A percentile compares a stretch with the other conserved stretches of the same genome.
Conservation (phyloP, 2,113 vertebrate genomes). For the Crotophaga sulcirostris region DNA sequence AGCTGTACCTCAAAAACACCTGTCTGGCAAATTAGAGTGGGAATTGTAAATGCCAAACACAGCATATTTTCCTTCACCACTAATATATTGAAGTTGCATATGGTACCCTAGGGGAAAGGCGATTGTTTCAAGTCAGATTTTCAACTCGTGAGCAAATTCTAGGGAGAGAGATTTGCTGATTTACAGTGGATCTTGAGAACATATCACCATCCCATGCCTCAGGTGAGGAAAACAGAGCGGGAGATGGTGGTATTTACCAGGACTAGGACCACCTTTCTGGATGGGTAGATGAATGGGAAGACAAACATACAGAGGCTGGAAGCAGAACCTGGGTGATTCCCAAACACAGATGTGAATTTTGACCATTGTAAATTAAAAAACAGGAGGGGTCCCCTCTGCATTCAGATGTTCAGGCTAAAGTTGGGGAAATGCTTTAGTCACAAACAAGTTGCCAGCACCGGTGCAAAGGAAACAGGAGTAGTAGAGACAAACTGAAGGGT, state of each 20-base stretch:
- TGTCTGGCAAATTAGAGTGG: slow-evolving; percentile 58
- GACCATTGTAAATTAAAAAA: not conserved
- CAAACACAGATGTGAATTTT: not conserved
- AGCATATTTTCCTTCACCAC: slow-evolving; percentile 66
- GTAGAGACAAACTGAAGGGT: not conserved
- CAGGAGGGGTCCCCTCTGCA: not conserved
- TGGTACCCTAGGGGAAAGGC: slow-evolving; percentile 42
- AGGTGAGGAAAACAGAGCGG: not conserved
- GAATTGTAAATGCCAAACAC: slow-evolving; percentile 54
- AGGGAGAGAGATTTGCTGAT: slow-evolving; percentile 52
- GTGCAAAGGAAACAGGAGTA: not conserved
- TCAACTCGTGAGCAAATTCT: slow-evolving; percentile 62
- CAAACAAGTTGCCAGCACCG: not conserved
- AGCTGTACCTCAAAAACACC: slow-evolving; percentile 61
- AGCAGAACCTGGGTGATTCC: not conserved
- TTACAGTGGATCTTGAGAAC: slow-evolving; percentile 35
- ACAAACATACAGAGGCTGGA: fast-evolving
- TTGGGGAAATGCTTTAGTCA: not conserved
- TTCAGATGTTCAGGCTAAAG: not conserved
- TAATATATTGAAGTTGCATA: slow-evolving; percentile 57
- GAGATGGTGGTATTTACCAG: not conserved
- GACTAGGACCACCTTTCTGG: not conserved
- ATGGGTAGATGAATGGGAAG: not conserved
- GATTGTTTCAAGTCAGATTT: slow-evolving; percentile 66
- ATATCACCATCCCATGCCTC: not conserved